A percentile compares a stretch with the other conserved stretches of the same genome.
Evolutionary conservation across 2,797 vertebrate genomes (phyloP).

Genomic region (Cuculus canorus): DNA sequence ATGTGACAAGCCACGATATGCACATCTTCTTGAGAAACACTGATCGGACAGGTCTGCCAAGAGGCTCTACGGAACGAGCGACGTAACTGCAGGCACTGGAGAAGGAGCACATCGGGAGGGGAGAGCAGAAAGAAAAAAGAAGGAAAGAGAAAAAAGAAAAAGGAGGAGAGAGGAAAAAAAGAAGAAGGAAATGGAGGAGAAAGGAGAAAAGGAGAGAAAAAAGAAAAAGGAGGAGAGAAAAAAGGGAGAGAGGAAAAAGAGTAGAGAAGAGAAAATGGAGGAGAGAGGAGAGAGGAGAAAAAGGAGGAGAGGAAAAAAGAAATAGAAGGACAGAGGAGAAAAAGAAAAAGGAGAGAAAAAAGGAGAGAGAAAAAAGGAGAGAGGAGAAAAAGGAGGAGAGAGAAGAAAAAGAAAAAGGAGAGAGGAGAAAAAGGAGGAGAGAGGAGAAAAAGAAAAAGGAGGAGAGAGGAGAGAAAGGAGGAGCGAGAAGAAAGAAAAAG

Average conservation of each 20-base stretch:
- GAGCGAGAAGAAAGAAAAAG: background rate
- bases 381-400: background rate
- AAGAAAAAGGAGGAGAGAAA: background rate
- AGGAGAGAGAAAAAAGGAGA: no score
- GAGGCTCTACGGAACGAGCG: background rate
- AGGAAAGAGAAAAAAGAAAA: no score
- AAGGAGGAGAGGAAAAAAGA: no score
- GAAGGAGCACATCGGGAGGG: no score
- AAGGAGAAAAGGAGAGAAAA: background rate
- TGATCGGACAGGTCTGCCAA: background rate
- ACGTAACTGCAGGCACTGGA: background rate
- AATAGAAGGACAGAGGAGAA: background rate
- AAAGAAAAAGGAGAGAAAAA: background rate
- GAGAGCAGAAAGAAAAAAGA: no score
- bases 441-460: background rate
- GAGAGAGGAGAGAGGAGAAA: background rate
- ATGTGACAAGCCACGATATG: fast-evolving
- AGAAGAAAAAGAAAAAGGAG: no score
- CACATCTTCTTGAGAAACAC: background rate
- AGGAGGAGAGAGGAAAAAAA: background rate
- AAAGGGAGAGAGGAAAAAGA: no score
- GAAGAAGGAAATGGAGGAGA: background rate
- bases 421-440: background rate
- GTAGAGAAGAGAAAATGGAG: no score
- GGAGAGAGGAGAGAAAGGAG: no score